A percentile compares a stretch with the other conserved stretches of the same genome.
Conservation (phyloP, 2,888 invertebrate genomes). For the Athripsodes cinereus region DNA sequence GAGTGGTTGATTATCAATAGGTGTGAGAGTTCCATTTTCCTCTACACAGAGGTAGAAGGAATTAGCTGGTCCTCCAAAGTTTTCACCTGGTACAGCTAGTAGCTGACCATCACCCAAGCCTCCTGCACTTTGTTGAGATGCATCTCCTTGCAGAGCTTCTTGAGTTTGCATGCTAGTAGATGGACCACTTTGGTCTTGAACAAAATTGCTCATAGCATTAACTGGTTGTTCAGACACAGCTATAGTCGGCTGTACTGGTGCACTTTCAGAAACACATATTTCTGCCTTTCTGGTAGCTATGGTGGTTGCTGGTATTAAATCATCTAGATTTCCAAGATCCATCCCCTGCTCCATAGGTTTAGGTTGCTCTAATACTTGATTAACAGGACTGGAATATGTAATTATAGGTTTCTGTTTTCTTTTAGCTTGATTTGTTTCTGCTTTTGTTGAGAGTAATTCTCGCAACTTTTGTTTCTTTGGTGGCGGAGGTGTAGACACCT, state of each 20-base stretch:
- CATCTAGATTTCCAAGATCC: slow-evolving; percentile 45
- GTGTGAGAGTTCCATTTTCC: slow-evolving; percentile 63
- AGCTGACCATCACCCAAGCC: slow-evolving; percentile 56
- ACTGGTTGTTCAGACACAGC: background rate
- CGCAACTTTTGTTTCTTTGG: slow-evolving; percentile 38
- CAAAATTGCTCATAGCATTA: background rate
- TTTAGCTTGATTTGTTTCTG: slow-evolving; percentile 28
- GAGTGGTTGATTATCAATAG: slow-evolving; percentile 64
- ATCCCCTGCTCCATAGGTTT: slow-evolving; percentile 29
- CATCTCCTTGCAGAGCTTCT: background rate
- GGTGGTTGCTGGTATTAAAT: slow-evolving; percentile 44
- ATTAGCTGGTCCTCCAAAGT: slow-evolving; percentile 64
- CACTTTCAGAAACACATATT: background rate
- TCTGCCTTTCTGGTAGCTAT: slow-evolving; percentile 38
- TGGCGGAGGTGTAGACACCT: slow-evolving; percentile 35
- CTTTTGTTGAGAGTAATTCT: slow-evolving; percentile 29
- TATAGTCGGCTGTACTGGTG: background rate
- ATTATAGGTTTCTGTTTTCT: slow-evolving; percentile 1
- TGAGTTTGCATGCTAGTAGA: background rate
- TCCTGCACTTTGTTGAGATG: slow-evolving; percentile 13
- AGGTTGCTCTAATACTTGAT: slow-evolving; percentile 30
- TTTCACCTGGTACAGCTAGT: slow-evolving; percentile 67
- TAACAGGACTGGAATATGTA: slow-evolving; percentile 27
- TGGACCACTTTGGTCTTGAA: background rate
- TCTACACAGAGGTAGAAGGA: slow-evolving; percentile 70